Percentiles rank a stretch among this genome's conserved stretches.
Conservation (phyloP, 2,113 vertebrate species). For the Neomonachus schauinslandi region DNA sequence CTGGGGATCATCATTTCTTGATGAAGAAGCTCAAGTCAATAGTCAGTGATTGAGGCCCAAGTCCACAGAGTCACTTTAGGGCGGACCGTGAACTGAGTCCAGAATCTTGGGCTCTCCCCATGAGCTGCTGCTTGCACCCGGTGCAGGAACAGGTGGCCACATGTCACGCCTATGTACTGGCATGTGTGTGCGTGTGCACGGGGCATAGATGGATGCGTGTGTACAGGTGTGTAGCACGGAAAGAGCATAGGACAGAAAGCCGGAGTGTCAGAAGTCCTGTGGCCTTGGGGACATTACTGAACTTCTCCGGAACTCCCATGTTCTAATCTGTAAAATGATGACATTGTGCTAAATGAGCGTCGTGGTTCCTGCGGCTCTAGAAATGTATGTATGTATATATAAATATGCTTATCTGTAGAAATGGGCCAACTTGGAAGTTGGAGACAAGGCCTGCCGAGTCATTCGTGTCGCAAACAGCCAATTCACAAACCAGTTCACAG, state of each 20-base stretch:
- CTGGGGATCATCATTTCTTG: background rate
- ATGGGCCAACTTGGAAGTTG: background rate
- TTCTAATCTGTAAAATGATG: background rate
- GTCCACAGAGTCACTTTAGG: background rate
- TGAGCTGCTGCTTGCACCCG: background rate
- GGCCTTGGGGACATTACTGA: background rate
- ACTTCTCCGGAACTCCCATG: background rate
- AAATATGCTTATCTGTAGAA: conserved; percentile 66
- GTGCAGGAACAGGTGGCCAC: background rate
- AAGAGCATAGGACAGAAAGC: background rate
- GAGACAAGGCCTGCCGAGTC: conserved; percentile 52
- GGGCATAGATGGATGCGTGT: background rate
- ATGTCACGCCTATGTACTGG: background rate
- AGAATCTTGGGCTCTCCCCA: background rate
- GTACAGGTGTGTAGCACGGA: background rate
- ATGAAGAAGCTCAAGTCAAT: background rate
- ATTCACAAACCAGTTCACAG: background rate
- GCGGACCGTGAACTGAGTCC: background rate
- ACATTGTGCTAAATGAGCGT: background rate
- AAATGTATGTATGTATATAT: conserved; percentile 72
- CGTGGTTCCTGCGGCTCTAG: background rate
- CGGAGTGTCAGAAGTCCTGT: background rate
- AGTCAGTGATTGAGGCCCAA: background rate
- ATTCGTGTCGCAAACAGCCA: background rate
- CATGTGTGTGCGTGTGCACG: background rate